Conservation (phyloP, 2,888 invertebrate genomes). For the Trichogramma dendrolimi region DNA sequence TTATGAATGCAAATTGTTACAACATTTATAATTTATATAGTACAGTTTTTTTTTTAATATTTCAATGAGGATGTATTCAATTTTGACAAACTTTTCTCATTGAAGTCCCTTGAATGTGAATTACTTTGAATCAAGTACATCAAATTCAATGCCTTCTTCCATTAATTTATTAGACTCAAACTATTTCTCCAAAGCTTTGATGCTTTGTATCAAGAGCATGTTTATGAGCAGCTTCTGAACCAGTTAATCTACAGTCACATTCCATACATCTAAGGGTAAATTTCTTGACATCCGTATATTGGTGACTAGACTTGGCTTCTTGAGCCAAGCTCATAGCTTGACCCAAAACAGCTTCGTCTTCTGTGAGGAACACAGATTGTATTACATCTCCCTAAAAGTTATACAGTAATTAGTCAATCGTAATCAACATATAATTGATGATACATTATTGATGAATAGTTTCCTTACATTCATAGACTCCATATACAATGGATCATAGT, state of each 20-base stretch:
- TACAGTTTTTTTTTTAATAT: no score
- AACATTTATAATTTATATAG: no score
- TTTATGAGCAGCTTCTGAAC: slow-evolving; percentile 76
- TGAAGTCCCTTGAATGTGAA: no score
- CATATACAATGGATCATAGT: slow-evolving; percentile 89
- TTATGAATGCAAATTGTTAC: no score
- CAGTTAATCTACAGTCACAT: slow-evolving; percentile 73
- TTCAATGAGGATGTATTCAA: no score
- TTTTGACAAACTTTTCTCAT: no score
- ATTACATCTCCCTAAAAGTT: slow-evolving; percentile 63
- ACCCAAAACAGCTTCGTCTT: slow-evolving; percentile 67
- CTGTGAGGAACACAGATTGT: slow-evolving; percentile 75
- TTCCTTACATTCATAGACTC: slow-evolving; percentile 72
- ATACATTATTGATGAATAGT: slow-evolving; percentile 1
- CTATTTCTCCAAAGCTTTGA: slow-evolving; percentile 72
- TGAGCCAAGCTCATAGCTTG: slow-evolving; percentile 81
- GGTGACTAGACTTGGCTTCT: slow-evolving; percentile 83
- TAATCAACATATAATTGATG: slow-evolving; percentile 8
- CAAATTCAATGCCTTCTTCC: no score
- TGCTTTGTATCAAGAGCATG: slow-evolving; percentile 86
- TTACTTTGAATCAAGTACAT: no score
- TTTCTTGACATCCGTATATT: slow-evolving; percentile 85
- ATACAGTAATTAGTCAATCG: slow-evolving; percentile 12
- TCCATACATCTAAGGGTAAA: slow-evolving; percentile 79
- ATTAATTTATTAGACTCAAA: not conserved